Conservation (phyloP, 2,797 vertebrate species). For the Bufotes viridis region DNA sequence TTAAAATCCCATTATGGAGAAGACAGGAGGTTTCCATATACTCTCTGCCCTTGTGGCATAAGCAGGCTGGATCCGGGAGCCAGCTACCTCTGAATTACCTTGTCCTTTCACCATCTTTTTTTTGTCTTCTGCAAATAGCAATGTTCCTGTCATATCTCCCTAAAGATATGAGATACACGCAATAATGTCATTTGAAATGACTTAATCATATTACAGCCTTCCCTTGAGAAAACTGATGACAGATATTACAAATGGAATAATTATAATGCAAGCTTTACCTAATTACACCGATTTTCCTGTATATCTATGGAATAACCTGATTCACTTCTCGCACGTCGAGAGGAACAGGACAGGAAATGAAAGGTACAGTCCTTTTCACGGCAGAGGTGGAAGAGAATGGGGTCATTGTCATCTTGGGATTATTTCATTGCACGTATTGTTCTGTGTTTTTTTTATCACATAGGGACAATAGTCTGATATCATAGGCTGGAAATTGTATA, state of each 20-base stretch:
- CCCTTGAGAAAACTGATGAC: not conserved
- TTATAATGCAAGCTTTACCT: constrained; percentile 1
- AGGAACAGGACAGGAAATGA: not conserved
- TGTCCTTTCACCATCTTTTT: not conserved
- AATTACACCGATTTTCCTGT: not conserved
- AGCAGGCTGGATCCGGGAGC: not conserved
- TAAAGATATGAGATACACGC: not conserved
- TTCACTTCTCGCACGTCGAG: not conserved
- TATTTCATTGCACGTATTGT: not conserved
- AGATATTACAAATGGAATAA: constrained; percentile 18
- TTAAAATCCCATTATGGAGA: not conserved
- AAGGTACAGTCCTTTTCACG: not conserved
- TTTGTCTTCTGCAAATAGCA: not conserved
- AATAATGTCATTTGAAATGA: constrained; percentile 7
- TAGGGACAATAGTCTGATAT: not conserved
- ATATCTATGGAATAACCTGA: not conserved
- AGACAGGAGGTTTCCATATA: not conserved
- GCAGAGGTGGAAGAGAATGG: not conserved
- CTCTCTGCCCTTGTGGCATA: not conserved
- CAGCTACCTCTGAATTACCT: not conserved
- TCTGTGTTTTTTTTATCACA: not conserved
- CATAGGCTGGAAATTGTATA: not conserved
- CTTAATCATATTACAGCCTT: not conserved
- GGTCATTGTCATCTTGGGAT: not conserved
- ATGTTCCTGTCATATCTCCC: not conserved